A percentile compares a stretch with the other conserved stretches of the same genome.
Evolutionary conservation across 2,797 vertebrate genomes (phyloP).

Genomic region (Megaceryle alcyon): DNA sequence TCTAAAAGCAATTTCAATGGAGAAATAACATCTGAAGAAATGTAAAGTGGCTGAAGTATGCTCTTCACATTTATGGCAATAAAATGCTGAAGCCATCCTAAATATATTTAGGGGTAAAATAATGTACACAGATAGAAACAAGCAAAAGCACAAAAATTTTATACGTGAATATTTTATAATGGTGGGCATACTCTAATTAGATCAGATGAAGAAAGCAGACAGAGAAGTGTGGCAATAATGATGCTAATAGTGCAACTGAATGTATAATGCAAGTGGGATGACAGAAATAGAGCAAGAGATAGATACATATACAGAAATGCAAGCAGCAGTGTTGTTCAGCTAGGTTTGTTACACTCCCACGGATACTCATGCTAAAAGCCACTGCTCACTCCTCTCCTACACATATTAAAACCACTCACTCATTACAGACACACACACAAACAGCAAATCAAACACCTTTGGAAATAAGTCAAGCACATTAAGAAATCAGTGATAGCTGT

Average conservation of each 20-base stretch:
- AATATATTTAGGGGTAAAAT: constrained; percentile 4
- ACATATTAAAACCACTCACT: neutral
- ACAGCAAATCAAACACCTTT: neutral
- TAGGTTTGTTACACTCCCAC: neutral
- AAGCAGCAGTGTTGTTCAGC: neutral
- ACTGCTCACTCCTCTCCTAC: neutral
- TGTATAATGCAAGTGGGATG: neutral
- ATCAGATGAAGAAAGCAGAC: constrained; percentile 1
- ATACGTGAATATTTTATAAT: neutral
- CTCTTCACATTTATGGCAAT: neutral
- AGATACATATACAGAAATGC: neutral
- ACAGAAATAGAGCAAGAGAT: neutral
- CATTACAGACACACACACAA: neutral
- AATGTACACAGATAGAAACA: neutral
- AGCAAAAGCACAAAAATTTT: neutral
- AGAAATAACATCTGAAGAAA: neutral
- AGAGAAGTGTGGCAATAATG: neutral
- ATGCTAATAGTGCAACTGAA: neutral
- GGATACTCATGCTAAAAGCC: neutral
- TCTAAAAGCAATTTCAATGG: neutral
- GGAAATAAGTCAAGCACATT: constrained; percentile 2
- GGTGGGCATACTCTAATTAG: neutral
- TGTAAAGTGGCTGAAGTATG: neutral
- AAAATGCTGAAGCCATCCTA: neutral
- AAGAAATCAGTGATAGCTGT: neutral